Evolutionary conservation across 2,888 invertebrate genomes (phyloP).

Genomic region (Cotesia congregata): DNA sequence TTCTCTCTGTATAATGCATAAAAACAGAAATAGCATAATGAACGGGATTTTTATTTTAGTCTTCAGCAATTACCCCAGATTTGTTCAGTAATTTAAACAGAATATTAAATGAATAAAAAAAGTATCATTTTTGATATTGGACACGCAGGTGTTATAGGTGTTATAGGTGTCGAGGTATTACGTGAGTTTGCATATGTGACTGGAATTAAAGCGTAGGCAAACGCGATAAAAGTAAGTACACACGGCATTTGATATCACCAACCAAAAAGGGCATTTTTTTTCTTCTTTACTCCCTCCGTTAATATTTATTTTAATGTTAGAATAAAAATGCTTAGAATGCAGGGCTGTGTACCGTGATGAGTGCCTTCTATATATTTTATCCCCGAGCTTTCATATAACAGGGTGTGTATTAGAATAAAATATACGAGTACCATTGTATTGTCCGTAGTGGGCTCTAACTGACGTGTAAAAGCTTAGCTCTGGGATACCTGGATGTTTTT

Average conservation of each 20-base stretch:
- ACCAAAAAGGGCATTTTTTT: neutral
- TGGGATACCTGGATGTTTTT: neutral
- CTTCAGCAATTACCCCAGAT: too few relatives aligned
- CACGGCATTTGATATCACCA: neutral
- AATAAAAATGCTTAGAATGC: conserved; percentile 24
- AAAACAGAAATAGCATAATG: too few relatives aligned
- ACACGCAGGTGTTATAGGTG: neutral
- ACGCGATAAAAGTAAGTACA: neutral
- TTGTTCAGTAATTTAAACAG: neutral
- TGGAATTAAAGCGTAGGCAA: neutral
- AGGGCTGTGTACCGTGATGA: neutral
- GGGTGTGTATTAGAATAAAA: conserved; percentile 9
- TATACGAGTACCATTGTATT: neutral
- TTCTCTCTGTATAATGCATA: too few relatives aligned
- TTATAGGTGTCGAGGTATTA: neutral
- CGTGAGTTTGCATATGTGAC: conserved; percentile 1
- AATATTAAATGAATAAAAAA: neutral
- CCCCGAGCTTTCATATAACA: neutral
- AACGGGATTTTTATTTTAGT: too few relatives aligned
- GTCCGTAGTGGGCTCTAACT: neutral
- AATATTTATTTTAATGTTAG: conserved; percentile 3
- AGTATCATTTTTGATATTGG: neutral
- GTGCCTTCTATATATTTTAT: conserved; percentile 17
- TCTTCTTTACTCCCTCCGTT: neutral
- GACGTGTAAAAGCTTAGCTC: neutral